Evolutionary conservation across 1,140 invertebrate genomes (phyloP).

Genomic region (Hormaphis cornu): DNA sequence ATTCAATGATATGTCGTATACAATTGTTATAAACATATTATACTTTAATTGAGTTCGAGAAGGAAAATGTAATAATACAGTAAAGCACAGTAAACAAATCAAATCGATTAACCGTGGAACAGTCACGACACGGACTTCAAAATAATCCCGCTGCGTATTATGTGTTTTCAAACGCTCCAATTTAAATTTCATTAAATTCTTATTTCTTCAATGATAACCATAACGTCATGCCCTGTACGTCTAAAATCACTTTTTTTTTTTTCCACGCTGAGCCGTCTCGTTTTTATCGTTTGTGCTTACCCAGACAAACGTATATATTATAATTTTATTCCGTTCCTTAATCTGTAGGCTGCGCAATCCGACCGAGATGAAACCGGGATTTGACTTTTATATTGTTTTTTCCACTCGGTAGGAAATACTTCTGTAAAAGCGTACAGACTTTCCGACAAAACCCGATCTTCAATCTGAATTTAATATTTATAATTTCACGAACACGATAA

Average conservation of each 20-base stretch:
- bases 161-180: background rate
- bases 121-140: background rate
- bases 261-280: background rate
- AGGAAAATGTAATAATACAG: background rate
- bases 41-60: background rate
- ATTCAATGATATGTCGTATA: no score
- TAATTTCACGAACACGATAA: conserved; percentile 20
- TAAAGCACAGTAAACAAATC: no score
- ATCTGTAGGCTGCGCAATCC: conserved; percentile 27
- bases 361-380: conserved; percentile 29
- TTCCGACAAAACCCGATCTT: background rate
- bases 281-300: conserved; percentile 19
- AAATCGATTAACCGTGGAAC: background rate
- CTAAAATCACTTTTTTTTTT: conserved; percentile 8
- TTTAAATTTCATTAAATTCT: conserved; percentile 16
- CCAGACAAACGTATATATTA: conserved; percentile 32
- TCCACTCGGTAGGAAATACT: background rate
- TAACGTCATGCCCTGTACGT: background rate
- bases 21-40: no score
- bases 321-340: conserved; percentile 30
- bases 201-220: background rate
- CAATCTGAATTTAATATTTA: conserved; percentile 18
- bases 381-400: conserved; percentile 32
- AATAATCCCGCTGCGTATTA: background rate
- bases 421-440: background rate